Base-by-base conservation (phyloP, 2,797 vertebrate genomes). In the Eurystomus glaucurus region DNA sequence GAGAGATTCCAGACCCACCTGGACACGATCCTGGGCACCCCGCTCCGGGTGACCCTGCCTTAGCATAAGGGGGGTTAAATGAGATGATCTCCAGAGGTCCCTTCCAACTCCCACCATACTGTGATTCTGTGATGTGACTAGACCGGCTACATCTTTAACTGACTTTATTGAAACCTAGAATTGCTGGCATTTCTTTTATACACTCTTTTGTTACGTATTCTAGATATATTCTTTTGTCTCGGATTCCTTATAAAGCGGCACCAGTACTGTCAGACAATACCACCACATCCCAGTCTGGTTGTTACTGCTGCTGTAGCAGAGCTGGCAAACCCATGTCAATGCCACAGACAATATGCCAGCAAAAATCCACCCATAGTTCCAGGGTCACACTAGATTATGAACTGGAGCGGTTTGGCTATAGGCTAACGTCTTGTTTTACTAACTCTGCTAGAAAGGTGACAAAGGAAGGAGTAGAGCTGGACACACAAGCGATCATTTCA, bases 301-400 rank as follows among this genome's bases (percentile, higher is more conserved):
- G 28, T 70, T 46, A n/a, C 51, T 77, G 64, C 20, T 68, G 25
- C 41, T 29, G 10, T 26, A 31, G 21, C 75, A 88, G 61, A 68
- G 2, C 60, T 66, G 86, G 26, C 64, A 84, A 43, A 43, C 5
- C 43, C 46, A 23, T 1, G 0, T 22, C 51, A n/a, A 78, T 31
- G 50, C 41, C 65, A 31, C 33, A n/a, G 70, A 6, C 1, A 3
- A 1, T 5, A 14, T 3, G 20, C 31, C 8, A 22, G 58, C 2
- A 4, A 71, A 71, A 82, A 29, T 6, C 29, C 39, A 5, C 3
- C 13, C 37, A 54, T 3, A n/a, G 58, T 43, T 61, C 31, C 70
- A 29, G 71, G 45, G 46, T 9, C 39, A 26, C 37, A 4, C 37
- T 23, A 11, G 68, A 8, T 37, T 19, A 37, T 39, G 35, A 25